phyloP scores from a whole-genome alignment of 1,140 invertebrate species.

The Stratiolaelaps scimitus region DNA sequence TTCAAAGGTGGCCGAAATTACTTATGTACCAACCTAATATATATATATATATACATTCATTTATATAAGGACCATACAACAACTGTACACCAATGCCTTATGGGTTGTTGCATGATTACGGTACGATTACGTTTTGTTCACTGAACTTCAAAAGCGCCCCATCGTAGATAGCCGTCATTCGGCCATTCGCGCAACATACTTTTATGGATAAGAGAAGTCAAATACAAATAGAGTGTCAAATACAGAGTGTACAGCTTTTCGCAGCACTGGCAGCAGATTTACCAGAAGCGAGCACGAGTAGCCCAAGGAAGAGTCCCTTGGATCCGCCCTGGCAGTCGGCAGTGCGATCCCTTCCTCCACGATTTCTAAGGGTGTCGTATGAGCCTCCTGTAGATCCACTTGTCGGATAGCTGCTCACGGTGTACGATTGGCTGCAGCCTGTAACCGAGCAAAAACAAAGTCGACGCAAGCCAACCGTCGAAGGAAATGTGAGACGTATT shows the following conservation, averaged over 20 bases:
- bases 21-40: no score
- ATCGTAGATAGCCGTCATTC: no score
- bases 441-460: not conserved
- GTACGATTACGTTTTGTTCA: no score
- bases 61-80: no score
- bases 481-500: not conserved
- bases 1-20: no score
- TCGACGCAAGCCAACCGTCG: not conserved
- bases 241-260: not conserved
- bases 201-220: no score
- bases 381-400: slow-evolving; percentile 26
- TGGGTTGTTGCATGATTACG: no score
- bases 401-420: slow-evolving; percentile 24
- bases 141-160: no score
- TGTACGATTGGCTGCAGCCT: slow-evolving; percentile 27
- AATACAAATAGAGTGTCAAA: no score
- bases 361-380: slow-evolving; percentile 26
- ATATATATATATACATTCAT: no score
- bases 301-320: slow-evolving; percentile 51
- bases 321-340: slow-evolving; percentile 49
- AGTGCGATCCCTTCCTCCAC: slow-evolving; percentile 32
- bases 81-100: no score
- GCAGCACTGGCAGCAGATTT: not conserved
- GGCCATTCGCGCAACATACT: no score
- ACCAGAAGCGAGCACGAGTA: slow-evolving; percentile 45